Base-by-base conservation (phyloP, 2,797 vertebrate species). In the Ibycter americanus region DNA sequence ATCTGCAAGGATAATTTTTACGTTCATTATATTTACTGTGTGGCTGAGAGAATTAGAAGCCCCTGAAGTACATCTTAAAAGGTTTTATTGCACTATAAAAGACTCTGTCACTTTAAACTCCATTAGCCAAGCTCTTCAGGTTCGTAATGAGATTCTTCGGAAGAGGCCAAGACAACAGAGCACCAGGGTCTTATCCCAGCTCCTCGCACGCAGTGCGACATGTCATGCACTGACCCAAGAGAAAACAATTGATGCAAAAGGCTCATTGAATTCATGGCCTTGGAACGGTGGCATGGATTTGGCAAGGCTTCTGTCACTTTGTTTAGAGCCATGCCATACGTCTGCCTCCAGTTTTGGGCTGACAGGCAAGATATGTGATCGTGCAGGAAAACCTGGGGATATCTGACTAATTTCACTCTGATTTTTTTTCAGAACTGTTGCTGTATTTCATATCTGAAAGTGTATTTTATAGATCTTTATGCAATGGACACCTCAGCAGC, bases 1-100 rank as follows among this genome's bases (percentile, higher is more conserved):
- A 98, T 97, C 97, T 98, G 97, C 97, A 97, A 96, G 96, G 97
- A 97, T 98, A 96, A 98, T 98, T 98, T 98, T 98, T 97, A 93
- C 8, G 36, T 98, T 98, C 96, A 97, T 98, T 97, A 97, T 98
- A 98, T 98, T 97, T 98, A 97, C 95, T 97, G 90, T 96, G 94
- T 90, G 96, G 93, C 87, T 95, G 87, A 91, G 97, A 97, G 96
- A 97, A 97, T 97, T 97, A 95, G 97, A 97, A 97, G 63, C 87
- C 97, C 92, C 97, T 97, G 96, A 98, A 98, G 97, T 97, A 97
- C 94, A 85, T 98, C 97, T 97, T 98, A 96, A 98, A 97, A 97
- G 85, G 68, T 96, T 97, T 97, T 98, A 98, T 96, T 90, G 92
- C 86, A 67, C 96, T 94, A 93, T 97, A 97, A 98, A 97, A 97